Evolutionary conservation across 2,113 vertebrate genomes (phyloP), one percentile per base, ranked within the genome.

Genomic region (Coregonus clupeaformis): DNA sequence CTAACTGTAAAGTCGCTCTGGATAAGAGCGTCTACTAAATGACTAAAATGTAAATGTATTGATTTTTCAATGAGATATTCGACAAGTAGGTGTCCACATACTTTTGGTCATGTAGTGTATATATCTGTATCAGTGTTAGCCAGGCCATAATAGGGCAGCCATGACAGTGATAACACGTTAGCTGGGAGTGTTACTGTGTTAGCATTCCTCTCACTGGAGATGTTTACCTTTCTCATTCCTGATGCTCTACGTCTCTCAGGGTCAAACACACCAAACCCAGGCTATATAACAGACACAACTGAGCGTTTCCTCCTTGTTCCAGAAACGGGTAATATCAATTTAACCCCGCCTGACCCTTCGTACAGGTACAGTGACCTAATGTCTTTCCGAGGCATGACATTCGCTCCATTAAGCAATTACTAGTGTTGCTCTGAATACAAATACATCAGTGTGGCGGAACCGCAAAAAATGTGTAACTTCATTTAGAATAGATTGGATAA

Each of bases 161-260:
- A 71, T 81, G 80, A 80, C 78, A 69, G 69, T 55, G 72, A 73
- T 79, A 76, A 72, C 71, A 77, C 42, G 12, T 70, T 65, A 49
- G 77, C 75, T 73, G 29, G 60, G 74, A 70, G 24, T 11, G 36
- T 65, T 9, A 65, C 11, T 30, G 68, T 67, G 68, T 63, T 6
- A 62, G 25, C 65, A 63, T 82, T 77, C 60, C 80, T 82, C 25
- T 52, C 27, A 71, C 55, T 59, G 22, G 57, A 77, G 42, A 67
- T 75, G 45, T 87, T 85, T 82, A 76, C 69, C 32, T 49, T 76
- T 69, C 68, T 70, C 18, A 29, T 27, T 73, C 20, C 69, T 52
- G 68, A 68, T 73, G 36, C 36, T 42, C 9, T 78, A 77, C 60
- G 69, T 85, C 22, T 80, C 1, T 0, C 68, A 65, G 66, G n/a